Base-by-base conservation (phyloP, 2,888 invertebrate genomes). In the Drosophila flavopinicola region DNA sequence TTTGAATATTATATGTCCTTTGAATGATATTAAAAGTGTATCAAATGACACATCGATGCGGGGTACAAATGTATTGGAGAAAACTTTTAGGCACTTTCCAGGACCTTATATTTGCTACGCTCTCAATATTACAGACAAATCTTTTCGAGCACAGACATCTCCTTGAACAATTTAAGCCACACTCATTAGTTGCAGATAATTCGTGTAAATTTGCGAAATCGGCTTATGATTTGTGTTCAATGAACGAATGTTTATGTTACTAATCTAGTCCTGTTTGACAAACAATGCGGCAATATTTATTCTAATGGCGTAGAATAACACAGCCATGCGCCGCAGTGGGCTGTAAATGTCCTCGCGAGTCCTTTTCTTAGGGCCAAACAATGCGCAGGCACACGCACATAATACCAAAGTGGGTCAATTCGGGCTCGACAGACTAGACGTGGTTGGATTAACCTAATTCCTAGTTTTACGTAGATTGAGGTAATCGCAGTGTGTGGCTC, bases 191-290 rank as follows among this genome's bases (percentile, higher is more conserved):
- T 65, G 52, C 20, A 69, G 78, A 82, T 85, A 85, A 87, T 85
- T 87, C 87, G 72, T 57, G 59, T 69, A 88, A 88, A 86, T 88
- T 86, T 85, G 67, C 53, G 13, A 82, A 89, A 88, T 89, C 89
- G 79, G 88, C 85, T 89, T 88, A 88, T 78, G 83, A 83, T 78
- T 85, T 83, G 73, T 60, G 58, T 85, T 77, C 52, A 82, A 70
- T 80, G 74, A 57, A 68, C 54, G 54, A 79, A 82, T 89, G 88
- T 88, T 89, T 89, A 88, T 75, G 87, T 84, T 87, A 87, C 77
- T 84, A 88, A 89, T 88, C 88, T 88, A 82, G 82, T 84, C 88
- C 87, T 89, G 88, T 89, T 89, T 89, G 83, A 77, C 88, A 89
- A 89, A 89, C 88, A 89, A 88, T 88, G 88, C 78, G 75, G 75